These are phyloP conservation scores for Desoria tigrina DNA, from an alignment of 2,888 invertebrate genomes.

Conservation along the genomic window DNA sequence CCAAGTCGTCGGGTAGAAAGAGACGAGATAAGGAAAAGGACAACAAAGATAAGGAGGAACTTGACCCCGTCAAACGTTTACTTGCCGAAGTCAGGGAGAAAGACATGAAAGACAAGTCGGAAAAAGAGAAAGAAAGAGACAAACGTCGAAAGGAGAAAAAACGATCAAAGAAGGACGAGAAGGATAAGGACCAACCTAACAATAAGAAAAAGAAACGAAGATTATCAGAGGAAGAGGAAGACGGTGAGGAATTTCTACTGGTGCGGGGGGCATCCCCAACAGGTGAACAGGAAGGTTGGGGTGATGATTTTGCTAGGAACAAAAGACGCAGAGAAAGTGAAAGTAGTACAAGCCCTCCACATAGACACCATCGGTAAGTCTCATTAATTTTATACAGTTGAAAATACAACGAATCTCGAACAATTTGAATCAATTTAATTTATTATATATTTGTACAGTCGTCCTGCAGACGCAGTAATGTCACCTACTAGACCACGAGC, in stretches of 20 bases:
- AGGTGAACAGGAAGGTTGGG: slow-evolving; percentile 20
- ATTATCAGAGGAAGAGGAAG: slow-evolving; percentile 56
- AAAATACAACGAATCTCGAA: neutral
- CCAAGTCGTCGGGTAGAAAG: slow-evolving; percentile 25
- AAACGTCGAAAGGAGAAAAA: slow-evolving; percentile 35
- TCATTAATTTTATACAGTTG: slow-evolving; percentile 9
- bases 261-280: slow-evolving; percentile 73
- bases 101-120: slow-evolving; percentile 17
- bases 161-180: slow-evolving; percentile 32
- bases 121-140: slow-evolving; percentile 15
- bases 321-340: slow-evolving; percentile 24
- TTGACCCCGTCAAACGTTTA: slow-evolving; percentile 17
- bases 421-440: slow-evolving; percentile 3
- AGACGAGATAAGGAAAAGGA: slow-evolving; percentile 32
- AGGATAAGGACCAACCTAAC: slow-evolving; percentile 32
- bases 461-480: slow-evolving; percentile 16
- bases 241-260: slow-evolving; percentile 79
- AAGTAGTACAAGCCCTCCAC: slow-evolving; percentile 4
- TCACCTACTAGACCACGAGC: slow-evolving; percentile 20
- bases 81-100: slow-evolving; percentile 7
- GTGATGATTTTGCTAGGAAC: slow-evolving; percentile 32
- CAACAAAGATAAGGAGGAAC: slow-evolving; percentile 16
- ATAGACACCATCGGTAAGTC: slow-evolving; percentile 16
- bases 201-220: slow-evolving; percentile 41
- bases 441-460: slow-evolving; percentile 13